Conservation (phyloP, 2,888 invertebrate species). For the Slavum lentiscoides region DNA sequence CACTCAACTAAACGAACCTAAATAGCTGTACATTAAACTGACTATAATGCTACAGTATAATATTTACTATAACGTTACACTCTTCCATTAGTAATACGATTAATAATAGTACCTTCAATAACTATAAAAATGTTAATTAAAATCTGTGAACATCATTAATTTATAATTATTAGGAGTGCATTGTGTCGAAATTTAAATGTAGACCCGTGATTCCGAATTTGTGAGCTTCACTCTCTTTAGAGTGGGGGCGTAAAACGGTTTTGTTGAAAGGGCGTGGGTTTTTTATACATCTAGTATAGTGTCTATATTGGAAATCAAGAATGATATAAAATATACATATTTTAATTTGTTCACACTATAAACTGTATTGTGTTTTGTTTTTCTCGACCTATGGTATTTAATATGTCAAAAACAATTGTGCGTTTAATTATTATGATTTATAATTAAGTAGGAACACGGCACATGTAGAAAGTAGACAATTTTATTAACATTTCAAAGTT, state of each 20-base stretch:
- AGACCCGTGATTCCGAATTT: not conserved
- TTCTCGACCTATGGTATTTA: too few species aligned
- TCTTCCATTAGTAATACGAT: not conserved
- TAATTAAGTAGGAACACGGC: too few species aligned
- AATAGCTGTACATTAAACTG: not conserved
- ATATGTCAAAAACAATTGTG: too few species aligned
- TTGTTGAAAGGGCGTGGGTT: not conserved
- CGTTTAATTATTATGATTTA: too few species aligned
- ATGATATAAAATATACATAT: too few species aligned
- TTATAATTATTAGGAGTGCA: not conserved
- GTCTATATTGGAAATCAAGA: too few species aligned
- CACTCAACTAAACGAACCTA: not conserved
- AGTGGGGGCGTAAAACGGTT: not conserved
- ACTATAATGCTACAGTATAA: not conserved
- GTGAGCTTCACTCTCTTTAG: not conserved
- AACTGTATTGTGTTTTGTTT: too few species aligned
- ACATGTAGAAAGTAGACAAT: too few species aligned
- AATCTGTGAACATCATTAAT: not conserved
- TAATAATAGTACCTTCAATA: not conserved
- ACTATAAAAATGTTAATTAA: not conserved
- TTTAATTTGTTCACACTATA: too few species aligned
- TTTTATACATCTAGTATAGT: not conserved
- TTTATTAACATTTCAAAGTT: too few species aligned
- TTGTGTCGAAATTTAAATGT: not conserved
- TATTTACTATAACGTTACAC: not conserved